These are phyloP conservation scores for Galeruca laticollis DNA, from an alignment of 2,888 invertebrate genomes.

Conservation along the genomic window DNA sequence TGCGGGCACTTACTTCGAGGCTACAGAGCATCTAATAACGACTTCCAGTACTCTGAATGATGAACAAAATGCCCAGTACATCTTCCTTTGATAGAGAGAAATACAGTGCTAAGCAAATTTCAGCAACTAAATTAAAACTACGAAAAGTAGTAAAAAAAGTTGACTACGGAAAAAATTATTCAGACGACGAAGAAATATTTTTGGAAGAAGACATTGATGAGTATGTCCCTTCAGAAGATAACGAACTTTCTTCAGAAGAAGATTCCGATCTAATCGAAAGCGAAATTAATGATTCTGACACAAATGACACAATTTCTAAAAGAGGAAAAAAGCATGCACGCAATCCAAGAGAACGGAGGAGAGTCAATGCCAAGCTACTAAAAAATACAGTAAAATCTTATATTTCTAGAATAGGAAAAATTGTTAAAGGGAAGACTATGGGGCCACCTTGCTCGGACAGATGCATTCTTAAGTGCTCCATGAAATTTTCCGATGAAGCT, in stretches of 20 bases:
- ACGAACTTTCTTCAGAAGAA: background rate
- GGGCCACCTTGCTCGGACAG: background rate
- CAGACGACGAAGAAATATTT: conserved; percentile 4
- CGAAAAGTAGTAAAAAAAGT: background rate
- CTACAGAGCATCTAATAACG: too few relatives aligned
- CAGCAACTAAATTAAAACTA: too few relatives aligned
- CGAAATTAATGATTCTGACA: background rate
- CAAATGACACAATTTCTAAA: background rate
- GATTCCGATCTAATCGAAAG: background rate
- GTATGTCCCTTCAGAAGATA: background rate
- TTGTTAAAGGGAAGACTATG: conserved; percentile 2
- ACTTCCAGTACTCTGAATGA: too few relatives aligned
- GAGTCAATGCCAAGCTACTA: background rate
- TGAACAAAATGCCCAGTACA: background rate
- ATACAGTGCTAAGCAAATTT: conserved; percentile 1
- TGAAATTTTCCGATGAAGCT: conserved; percentile 2
- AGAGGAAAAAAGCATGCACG: conserved; percentile 4
- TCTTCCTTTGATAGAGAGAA: conserved; percentile 1
- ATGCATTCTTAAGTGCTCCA: conserved; percentile 4
- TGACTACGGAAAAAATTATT: background rate
- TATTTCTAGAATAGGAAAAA: background rate
- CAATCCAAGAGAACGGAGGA: background rate
- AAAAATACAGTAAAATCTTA: background rate
- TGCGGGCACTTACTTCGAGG: background rate
- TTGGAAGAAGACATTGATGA: background rate